These are phyloP conservation scores for Gari tellinella DNA, from an alignment of 2,888 invertebrate species.

Conservation along the genomic window DNA sequence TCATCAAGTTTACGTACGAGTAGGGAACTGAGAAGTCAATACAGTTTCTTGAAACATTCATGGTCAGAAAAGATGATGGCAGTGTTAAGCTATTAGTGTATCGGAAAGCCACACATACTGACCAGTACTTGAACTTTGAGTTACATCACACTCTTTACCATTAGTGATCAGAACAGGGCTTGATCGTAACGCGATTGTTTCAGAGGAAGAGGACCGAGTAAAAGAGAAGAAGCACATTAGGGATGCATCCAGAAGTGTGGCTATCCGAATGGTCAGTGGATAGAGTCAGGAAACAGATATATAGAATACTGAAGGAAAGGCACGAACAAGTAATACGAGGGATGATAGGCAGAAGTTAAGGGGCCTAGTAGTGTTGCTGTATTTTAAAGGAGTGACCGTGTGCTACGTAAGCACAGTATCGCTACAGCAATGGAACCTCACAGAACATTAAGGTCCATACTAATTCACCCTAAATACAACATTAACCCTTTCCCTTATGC, in stretches of 20 bases:
- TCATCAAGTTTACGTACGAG: not conserved
- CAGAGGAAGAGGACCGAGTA: not conserved
- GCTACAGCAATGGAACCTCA: no score
- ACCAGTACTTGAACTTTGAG: not conserved
- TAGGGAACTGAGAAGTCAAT: not conserved
- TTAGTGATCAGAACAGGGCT: not conserved
- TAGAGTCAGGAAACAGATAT: not conserved
- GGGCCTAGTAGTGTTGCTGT: no score
- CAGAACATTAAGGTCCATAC: no score
- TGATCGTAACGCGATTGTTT: not conserved
- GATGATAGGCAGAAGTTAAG: no score
- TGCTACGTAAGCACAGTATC: no score
- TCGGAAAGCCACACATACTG: constrained; percentile 1
- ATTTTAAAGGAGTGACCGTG: no score
- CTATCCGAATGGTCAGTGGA: not conserved
- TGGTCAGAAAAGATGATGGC: not conserved
- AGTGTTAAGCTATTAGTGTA: not conserved
- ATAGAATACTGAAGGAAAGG: not conserved
- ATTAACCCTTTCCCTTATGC: no score
- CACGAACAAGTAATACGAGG: not conserved
- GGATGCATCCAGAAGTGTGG: not conserved
- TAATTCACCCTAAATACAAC: no score
- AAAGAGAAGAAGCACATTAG: not conserved
- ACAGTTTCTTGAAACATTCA: not conserved
- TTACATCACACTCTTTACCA: not conserved